Evolutionary conservation across 1,140 invertebrate genomes (phyloP).

Genomic region (Xylocopa sonorina): DNA sequence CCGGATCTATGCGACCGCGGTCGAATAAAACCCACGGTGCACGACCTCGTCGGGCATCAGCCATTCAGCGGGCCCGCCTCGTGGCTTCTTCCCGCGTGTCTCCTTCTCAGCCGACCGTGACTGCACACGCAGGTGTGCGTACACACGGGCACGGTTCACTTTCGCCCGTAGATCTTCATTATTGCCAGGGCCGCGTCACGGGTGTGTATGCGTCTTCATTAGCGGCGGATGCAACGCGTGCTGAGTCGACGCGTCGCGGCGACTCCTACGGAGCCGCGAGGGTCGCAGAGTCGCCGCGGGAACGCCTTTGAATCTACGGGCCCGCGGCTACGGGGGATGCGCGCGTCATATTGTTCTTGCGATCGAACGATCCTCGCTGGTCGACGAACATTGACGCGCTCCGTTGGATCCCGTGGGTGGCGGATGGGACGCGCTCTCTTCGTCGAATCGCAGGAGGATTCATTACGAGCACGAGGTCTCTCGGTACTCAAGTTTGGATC

Average conservation of each 20-base stretch:
- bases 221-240: slow-evolving; percentile 42
- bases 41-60: background rate
- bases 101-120: slow-evolving; percentile 19
- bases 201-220: slow-evolving; percentile 67
- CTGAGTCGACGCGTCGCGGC: slow-evolving; percentile 11
- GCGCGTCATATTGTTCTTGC: too few species aligned
- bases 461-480: background rate
- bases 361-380: background rate
- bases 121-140: background rate
- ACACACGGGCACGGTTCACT: slow-evolving; percentile 46
- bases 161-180: slow-evolving; percentile 72
- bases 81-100: slow-evolving; percentile 37
- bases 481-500: background rate
- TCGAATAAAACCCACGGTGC: slow-evolving; percentile 2
- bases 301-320: slow-evolving; percentile 63
- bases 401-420: background rate
- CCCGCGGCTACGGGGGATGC: background rate
- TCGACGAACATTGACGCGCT: too few species aligned
- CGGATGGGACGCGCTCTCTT: background rate
- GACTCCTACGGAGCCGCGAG: slow-evolving; percentile 40
- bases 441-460: too few species aligned
- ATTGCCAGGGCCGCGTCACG: slow-evolving; percentile 57
- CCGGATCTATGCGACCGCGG: background rate
- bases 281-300: slow-evolving; percentile 60
- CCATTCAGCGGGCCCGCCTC: slow-evolving; percentile 24